Conservation (phyloP, 2,888 invertebrate species). For the Timandra comae region DNA sequence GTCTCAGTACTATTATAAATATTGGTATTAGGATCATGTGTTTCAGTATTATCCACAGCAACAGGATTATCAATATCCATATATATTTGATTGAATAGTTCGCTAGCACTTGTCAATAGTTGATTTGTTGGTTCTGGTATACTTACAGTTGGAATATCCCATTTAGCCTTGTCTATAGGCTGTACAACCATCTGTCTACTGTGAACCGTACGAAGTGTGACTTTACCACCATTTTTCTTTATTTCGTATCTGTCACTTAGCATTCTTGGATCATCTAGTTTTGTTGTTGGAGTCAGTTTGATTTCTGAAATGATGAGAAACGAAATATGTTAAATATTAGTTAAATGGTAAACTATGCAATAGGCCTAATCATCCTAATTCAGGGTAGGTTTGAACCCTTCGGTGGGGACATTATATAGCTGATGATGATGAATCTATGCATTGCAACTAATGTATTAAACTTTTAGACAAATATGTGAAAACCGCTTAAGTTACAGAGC, state of each 20-base stretch:
- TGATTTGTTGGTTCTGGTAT: conserved; percentile 37
- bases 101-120: conserved; percentile 15
- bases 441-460: no score
- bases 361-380: no score
- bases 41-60: conserved; percentile 41
- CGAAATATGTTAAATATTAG: no score
- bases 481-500: no score
- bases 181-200: conserved; percentile 39
- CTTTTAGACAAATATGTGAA: no score
- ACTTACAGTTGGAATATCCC: conserved; percentile 30
- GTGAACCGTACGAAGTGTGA: conserved; percentile 29
- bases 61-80: conserved; percentile 36
- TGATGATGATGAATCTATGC: no score
- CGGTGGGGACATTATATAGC: no score
- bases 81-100: conserved; percentile 33
- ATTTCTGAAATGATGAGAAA: conserved; percentile 46
- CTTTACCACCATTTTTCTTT: conserved; percentile 30
- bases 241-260: conserved; percentile 44
- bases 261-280: conserved; percentile 52
- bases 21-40: conserved; percentile 17
- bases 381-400: no score
- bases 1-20: conserved; percentile 5
- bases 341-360: no score
- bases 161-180: conserved; percentile 33
- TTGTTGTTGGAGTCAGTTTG: conserved; percentile 22